Conservation (phyloP, 2,888 invertebrate genomes). For the Hirtodrosophila cameraria region DNA sequence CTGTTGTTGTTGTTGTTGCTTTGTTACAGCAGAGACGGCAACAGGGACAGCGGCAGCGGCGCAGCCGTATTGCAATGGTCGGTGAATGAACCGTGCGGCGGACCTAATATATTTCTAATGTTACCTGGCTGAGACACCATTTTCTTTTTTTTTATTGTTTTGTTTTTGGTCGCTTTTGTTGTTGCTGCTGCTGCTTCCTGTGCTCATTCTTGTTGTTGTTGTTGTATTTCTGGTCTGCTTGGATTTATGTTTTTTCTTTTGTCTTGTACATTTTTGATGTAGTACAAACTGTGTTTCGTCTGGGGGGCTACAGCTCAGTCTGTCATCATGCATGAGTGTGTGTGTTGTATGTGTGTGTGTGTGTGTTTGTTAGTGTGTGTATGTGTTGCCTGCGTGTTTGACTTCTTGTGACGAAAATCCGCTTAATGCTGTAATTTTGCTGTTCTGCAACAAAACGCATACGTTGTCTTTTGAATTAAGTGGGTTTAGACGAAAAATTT, state of each 20-base stretch:
- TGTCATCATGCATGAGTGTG: neutral
- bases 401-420: constrained; percentile 74
- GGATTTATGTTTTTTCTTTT: constrained; percentile 74
- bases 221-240: constrained; percentile 61
- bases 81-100: constrained; percentile 79
- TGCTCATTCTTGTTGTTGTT: constrained; percentile 41
- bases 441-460: constrained; percentile 41
- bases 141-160: constrained; percentile 56
- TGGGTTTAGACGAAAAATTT: neutral
- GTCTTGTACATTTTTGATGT: constrained; percentile 65
- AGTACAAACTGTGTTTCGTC: constrained; percentile 46
- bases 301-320: constrained; percentile 46
- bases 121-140: constrained; percentile 77
- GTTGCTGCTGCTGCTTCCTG: constrained; percentile 56
- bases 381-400: constrained; percentile 58
- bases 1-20: constrained; percentile 41
- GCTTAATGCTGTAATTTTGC: constrained; percentile 76
- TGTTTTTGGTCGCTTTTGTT: constrained; percentile 30
- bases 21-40: constrained; percentile 37
- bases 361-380: constrained; percentile 20
- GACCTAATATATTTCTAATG: constrained; percentile 72
- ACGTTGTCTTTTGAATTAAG: constrained; percentile 17
- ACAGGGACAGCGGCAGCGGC: constrained; percentile 50
- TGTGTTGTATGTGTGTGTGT: constrained; percentile 27
- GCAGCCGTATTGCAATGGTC: constrained; percentile 75